Percentiles rank a stretch among this genome's conserved stretches.
These are phyloP conservation scores for Bujurquina vittata DNA, from an alignment of 2,113 vertebrate genomes.

Conservation along the genomic window DNA sequence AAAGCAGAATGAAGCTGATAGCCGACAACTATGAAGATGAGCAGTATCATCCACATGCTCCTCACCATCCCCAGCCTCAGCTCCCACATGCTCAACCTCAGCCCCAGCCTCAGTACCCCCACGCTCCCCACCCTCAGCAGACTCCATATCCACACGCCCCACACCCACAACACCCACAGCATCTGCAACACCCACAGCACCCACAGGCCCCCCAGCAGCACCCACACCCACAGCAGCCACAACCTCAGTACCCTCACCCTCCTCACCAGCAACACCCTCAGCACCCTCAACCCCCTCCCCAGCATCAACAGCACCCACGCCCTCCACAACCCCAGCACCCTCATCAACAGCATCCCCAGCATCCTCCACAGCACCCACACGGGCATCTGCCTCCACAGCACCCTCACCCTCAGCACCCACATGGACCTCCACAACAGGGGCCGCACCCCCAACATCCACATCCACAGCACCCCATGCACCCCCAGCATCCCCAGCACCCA, in stretches of 20 bases:
- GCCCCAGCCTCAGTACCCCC: constrained; percentile 87
- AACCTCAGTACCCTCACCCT: constrained; percentile 58
- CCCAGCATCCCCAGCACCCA: constrained; percentile 46
- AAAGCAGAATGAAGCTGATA: constrained; percentile 98
- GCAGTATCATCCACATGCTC: constrained; percentile 90
- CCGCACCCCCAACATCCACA: constrained; percentile 69
- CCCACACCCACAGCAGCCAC: constrained; percentile 61
- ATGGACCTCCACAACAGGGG: constrained; percentile 65
- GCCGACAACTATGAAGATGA: constrained; percentile 97
- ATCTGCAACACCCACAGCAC: constrained; percentile 36
- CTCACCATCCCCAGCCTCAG: constrained; percentile 86
- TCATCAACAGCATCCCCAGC: constrained; percentile 66
- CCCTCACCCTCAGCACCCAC: constrained; percentile 70
- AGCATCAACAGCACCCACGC: constrained; percentile 75
- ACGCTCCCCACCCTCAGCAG: constrained; percentile 74
- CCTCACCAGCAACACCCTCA: constrained; percentile 57
- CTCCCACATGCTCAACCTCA: constrained; percentile 89
- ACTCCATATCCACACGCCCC: constrained; percentile 72
- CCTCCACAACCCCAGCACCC: constrained; percentile 66
- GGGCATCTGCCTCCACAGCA: constrained; percentile 65
- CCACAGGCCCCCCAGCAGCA: constrained; percentile 45
- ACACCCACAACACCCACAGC: constrained; percentile 61
- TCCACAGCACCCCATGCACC: constrained; percentile 57
- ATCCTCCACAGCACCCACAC: constrained; percentile 67
- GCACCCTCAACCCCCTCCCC: constrained; percentile 59